phyloP scores from a whole-genome alignment of 2,797 vertebrate genomes.

The Sarcoramphus papa region DNA sequence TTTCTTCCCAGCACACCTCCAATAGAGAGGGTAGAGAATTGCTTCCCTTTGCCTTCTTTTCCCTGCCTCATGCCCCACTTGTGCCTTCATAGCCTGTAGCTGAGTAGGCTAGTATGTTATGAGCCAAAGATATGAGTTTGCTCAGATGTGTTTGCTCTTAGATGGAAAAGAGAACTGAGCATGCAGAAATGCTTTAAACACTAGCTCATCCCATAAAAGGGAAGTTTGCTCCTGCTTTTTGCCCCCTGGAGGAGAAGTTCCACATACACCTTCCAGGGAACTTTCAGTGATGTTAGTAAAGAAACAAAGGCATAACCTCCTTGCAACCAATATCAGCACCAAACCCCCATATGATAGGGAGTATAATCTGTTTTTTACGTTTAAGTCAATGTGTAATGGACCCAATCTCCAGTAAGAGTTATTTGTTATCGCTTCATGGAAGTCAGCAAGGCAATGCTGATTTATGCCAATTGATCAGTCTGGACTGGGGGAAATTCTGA shows the following conservation, averaged over 20 bases:
- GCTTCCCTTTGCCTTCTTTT: background rate
- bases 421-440: background rate
- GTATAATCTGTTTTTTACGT: background rate
- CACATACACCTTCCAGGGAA: background rate
- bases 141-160: background rate
- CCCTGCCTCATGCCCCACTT: background rate
- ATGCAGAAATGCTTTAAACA: background rate
- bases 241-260: background rate
- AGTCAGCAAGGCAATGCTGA: background rate
- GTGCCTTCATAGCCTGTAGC: background rate
- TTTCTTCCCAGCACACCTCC: background rate
- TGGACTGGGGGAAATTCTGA: background rate
- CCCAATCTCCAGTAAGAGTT: background rate
- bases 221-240: background rate
- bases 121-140: background rate
- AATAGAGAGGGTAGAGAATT: background rate
- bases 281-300: background rate
- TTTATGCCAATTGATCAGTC: background rate
- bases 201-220: background rate
- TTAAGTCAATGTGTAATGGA: background rate
- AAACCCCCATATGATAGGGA: rapidly evolving
- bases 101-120: too few species aligned
- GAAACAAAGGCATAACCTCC: background rate
- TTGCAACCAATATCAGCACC: background rate
- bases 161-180: background rate